Evolutionary conservation across 2,113 vertebrate genomes (phyloP).

Genomic region (Acrocephalus kingi): DNA sequence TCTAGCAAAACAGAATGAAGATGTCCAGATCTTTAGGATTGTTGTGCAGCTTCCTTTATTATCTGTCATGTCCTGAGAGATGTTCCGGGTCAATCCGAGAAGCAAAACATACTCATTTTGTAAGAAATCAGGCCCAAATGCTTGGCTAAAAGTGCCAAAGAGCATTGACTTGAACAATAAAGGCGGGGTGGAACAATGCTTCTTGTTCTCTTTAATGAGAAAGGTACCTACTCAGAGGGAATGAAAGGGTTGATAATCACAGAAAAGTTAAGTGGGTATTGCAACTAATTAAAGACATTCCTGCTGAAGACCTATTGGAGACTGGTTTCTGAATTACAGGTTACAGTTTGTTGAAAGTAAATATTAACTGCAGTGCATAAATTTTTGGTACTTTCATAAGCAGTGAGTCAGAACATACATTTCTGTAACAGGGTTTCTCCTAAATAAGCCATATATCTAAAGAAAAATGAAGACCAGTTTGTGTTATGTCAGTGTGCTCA

Average conservation of each 20-base stretch:
- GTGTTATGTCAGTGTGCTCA: neutral
- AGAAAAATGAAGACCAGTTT: neutral
- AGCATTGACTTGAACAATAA: neutral
- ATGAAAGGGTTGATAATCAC: neutral
- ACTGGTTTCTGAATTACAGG: neutral
- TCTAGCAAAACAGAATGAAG: neutral
- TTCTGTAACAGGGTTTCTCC: neutral
- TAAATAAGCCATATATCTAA: neutral
- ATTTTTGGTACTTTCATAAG: neutral
- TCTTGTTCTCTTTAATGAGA: neutral
- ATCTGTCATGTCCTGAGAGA: neutral
- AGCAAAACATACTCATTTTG: neutral
- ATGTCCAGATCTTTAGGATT: rapidly evolving
- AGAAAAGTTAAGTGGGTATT: neutral
- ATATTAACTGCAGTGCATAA: neutral
- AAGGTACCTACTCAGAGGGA: neutral
- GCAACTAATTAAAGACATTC: neutral
- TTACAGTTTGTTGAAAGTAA: neutral
- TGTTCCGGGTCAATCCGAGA: neutral
- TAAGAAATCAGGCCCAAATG: neutral
- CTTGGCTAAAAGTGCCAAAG: neutral
- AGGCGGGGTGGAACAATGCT: neutral
- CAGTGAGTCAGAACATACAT: neutral
- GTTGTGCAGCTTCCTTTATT: neutral
- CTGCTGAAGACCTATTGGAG: neutral